Percentiles rank a stretch among this genome's conserved stretches.
Conservation (phyloP, 2,113 vertebrate genomes). For the Chamaea fasciata region DNA sequence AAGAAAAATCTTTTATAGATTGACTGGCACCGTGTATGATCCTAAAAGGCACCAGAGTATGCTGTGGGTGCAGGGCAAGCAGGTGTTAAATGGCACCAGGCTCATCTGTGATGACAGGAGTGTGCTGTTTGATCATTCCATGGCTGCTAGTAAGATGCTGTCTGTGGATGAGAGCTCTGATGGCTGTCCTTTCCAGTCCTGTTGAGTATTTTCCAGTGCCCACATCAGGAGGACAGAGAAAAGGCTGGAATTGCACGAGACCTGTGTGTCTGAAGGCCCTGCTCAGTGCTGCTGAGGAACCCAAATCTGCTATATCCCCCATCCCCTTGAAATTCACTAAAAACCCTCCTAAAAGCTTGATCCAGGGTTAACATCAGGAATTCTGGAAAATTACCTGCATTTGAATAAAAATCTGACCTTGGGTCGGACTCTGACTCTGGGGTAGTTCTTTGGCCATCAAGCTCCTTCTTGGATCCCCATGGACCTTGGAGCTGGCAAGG, state of each 20-base stretch:
- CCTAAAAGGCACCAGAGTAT: accelerated
- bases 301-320: neutral
- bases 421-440: neutral
- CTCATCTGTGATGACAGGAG: accelerated
- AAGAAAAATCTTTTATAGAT: neutral
- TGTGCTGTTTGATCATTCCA: neutral
- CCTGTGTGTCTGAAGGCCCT: neutral
- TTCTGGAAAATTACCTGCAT: neutral
- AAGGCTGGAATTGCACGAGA: accelerated
- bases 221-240: accelerated
- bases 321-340: neutral
- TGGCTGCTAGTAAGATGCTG: neutral
- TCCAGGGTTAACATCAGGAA: neutral
- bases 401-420: neutral
- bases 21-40: neutral
- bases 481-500: neutral
- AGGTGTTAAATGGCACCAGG: neutral
- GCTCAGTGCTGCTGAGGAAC: neutral
- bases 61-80: neutral
- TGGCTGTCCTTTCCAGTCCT: neutral
- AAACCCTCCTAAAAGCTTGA: neutral
- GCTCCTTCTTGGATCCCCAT: neutral
- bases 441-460: accelerated
- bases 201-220: neutral
- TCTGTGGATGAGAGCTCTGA: neutral